Conservation (phyloP, 2,113 vertebrate species). For the Paratilapia polleni region DNA sequence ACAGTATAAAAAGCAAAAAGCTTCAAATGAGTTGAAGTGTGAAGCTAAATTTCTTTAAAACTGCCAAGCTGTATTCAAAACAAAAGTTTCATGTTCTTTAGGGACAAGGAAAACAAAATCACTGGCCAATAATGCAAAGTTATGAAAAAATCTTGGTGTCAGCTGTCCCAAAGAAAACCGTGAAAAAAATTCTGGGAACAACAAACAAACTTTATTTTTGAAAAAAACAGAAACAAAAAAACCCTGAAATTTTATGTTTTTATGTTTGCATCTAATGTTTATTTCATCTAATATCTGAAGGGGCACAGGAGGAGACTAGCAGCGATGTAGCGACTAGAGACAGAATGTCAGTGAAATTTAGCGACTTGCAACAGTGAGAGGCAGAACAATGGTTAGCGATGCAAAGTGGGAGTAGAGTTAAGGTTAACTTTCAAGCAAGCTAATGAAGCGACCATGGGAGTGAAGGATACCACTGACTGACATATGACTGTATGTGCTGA, state of each 20-base stretch:
- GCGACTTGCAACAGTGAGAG: neutral
- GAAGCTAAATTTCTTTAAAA: too few species aligned
- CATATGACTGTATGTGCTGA: too few species aligned
- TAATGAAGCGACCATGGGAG: neutral
- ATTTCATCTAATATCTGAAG: neutral
- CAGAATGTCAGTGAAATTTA: neutral
- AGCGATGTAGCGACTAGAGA: neutral
- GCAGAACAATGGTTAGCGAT: neutral
- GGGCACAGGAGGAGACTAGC: neutral
- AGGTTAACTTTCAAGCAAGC: neutral
- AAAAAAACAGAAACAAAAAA: too few species aligned
- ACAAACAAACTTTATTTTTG: neutral
- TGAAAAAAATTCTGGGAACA: neutral
- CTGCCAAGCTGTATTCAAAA: too few species aligned
- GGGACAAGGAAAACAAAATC: too few species aligned
- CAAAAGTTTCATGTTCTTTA: too few species aligned
- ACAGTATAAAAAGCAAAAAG: too few species aligned
- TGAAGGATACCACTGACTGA: neutral
- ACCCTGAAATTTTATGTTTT: neutral
- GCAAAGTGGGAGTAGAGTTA: neutral
- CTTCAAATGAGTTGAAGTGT: too few species aligned
- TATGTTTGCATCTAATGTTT: neutral
- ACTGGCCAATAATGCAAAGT: too few species aligned
- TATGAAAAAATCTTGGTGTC: neutral
- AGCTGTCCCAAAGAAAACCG: neutral